A percentile compares a stretch with the other conserved stretches of the same genome.
phyloP scores from a whole-genome alignment of 2,888 invertebrate genomes.

The Epinotia nisella region DNA sequence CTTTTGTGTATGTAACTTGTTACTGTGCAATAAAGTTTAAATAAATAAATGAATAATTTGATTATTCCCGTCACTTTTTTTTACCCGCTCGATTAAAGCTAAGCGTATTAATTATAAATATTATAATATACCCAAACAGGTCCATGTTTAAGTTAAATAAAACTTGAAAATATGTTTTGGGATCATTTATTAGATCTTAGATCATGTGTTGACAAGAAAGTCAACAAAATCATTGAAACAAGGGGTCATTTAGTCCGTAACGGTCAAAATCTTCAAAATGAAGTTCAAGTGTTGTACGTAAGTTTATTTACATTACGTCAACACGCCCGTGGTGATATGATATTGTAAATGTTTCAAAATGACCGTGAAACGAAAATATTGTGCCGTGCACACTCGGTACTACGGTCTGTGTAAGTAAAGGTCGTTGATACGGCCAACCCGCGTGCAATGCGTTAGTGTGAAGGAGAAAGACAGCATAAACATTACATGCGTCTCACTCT shows the following conservation, averaged over 20 bases:
- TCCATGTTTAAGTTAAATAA: too few relatives aligned
- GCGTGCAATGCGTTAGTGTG: slow-evolving; percentile 64
- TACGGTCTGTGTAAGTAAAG: slow-evolving; percentile 69
- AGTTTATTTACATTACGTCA: slow-evolving; percentile 65
- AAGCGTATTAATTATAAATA: too few relatives aligned
- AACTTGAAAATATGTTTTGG: too few relatives aligned
- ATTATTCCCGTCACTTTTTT: too few relatives aligned
- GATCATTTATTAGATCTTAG: too few relatives aligned
- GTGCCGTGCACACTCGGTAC: slow-evolving; percentile 65
- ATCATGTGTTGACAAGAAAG: too few relatives aligned
- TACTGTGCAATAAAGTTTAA: too few relatives aligned
- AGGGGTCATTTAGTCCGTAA: slow-evolving; percentile 48
- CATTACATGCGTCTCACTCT: slow-evolving; percentile 65
- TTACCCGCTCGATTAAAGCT: too few relatives aligned
- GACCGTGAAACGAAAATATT: slow-evolving; percentile 79
- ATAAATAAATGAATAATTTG: too few relatives aligned
- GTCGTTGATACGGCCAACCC: slow-evolving; percentile 77
- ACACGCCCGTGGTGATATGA: slow-evolving; percentile 62
- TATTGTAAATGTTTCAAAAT: slow-evolving; percentile 77
- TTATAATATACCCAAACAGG: too few relatives aligned
- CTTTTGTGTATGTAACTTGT: too few relatives aligned
- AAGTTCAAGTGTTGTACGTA: slow-evolving; percentile 48
- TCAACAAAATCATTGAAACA: slow-evolving; percentile 10
- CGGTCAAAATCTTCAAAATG: slow-evolving; percentile 49
- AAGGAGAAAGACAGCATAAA: slow-evolving; percentile 73